Conservation (phyloP, 2,888 invertebrate genomes). For the Quadroppia sp. region DNA sequence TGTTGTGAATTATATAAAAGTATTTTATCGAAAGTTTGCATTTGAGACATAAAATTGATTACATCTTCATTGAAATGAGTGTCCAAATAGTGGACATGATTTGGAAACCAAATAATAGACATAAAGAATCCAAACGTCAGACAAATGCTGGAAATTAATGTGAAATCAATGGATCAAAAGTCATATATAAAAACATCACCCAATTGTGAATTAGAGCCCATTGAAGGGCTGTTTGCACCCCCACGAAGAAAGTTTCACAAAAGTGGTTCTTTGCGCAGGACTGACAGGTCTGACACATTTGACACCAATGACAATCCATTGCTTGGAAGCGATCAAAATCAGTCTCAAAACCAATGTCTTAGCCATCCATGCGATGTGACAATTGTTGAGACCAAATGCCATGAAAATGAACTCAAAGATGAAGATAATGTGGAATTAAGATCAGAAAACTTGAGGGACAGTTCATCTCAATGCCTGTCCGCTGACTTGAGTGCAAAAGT, state of each 20-base stretch:
- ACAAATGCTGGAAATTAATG: neutral
- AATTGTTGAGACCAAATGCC: neutral
- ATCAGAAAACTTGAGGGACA: neutral
- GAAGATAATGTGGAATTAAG: neutral
- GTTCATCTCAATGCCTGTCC: neutral
- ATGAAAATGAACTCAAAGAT: neutral
- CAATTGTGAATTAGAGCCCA: neutral
- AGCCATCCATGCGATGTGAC: neutral
- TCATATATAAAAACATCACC: neutral
- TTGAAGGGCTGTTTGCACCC: neutral
- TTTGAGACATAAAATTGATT: too few relatives aligned
- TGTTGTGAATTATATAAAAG: too few relatives aligned
- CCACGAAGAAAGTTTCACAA: conserved; percentile 16
- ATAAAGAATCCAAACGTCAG: too few relatives aligned
- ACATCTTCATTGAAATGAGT: too few relatives aligned
- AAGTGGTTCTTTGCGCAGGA: neutral
- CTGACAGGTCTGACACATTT: neutral
- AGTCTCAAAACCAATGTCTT: neutral
- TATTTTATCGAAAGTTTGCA: too few relatives aligned
- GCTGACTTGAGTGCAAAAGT: neutral
- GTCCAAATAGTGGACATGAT: too few relatives aligned
- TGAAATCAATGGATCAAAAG: neutral
- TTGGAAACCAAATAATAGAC: too few relatives aligned
- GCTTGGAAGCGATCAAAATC: neutral
- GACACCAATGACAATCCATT: neutral